Percentiles rank a stretch among this genome's conserved stretches.
These are phyloP conservation scores for Piliocolobus tephrosceles DNA, from an alignment of 2,113 vertebrate genomes.

Conservation along the genomic window DNA sequence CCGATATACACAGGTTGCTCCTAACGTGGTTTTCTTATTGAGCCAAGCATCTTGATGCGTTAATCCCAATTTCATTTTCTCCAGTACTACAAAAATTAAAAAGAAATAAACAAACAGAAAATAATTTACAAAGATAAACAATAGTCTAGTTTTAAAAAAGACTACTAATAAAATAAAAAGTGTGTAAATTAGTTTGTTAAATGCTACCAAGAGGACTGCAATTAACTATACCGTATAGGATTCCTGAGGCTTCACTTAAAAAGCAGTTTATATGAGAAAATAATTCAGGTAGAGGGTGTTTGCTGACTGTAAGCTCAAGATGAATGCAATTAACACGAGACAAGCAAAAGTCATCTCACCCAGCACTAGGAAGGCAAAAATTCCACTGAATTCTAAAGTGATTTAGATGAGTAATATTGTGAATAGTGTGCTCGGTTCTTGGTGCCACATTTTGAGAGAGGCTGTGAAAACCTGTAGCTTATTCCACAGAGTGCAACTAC, in stretches of 20 bases:
- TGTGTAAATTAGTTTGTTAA: neutral
- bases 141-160: neutral
- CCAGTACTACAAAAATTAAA: constrained; percentile 85
- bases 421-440: neutral
- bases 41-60: neutral
- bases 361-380: neutral
- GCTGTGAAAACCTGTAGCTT: neutral
- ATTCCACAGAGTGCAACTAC: neutral
- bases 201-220: neutral
- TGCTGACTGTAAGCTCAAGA: neutral
- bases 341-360: neutral
- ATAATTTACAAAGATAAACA: constrained; percentile 23
- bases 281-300: neutral
- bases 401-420: too few species aligned
- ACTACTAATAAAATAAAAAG: neutral
- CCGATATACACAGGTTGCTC: neutral
- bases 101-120: constrained; percentile 46
- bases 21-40: neutral
- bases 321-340: neutral
- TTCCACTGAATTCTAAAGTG: neutral
- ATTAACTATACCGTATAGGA: neutral
- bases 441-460: neutral
- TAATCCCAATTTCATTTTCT: constrained; percentile 83
- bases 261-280: neutral
- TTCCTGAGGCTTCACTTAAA: neutral